phyloP scores from a whole-genome alignment of 2,888 invertebrate genomes.

The Icerya purchasi region DNA sequence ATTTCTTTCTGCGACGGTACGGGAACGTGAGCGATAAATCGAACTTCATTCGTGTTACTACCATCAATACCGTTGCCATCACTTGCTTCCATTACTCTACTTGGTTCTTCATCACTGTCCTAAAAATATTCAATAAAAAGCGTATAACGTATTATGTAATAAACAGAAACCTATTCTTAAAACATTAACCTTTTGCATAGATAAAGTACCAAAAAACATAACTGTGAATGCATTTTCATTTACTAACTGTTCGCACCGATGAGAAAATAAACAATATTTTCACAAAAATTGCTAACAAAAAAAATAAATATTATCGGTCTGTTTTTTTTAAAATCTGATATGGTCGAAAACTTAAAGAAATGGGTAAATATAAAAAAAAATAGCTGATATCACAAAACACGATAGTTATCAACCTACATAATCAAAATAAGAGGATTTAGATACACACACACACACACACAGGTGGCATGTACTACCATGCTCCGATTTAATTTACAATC shows the following conservation, averaged over 20 bases:
- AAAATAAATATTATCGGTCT: too few species aligned
- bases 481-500: too few species aligned
- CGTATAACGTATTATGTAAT: background rate
- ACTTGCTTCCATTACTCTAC: constrained; percentile 12
- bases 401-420: too few species aligned
- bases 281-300: too few species aligned
- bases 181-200: too few species aligned
- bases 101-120: background rate
- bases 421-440: too few species aligned
- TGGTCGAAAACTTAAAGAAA: constrained; percentile 23
- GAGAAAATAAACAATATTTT: too few species aligned
- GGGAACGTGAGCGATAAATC: constrained; percentile 65
- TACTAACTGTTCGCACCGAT: background rate
- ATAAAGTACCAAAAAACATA: too few species aligned
- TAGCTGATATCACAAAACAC: too few species aligned
- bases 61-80: constrained; percentile 14
- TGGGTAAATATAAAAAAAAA: background rate
- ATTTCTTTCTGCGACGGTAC: constrained; percentile 89
- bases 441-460: too few species aligned
- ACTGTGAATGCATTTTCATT: too few species aligned
- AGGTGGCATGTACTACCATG: too few species aligned
- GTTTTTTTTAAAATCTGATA: constrained; percentile 16
- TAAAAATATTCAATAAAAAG: constrained; percentile 6
- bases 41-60: constrained; percentile 26
- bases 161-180: background rate